A percentile compares a stretch with the other conserved stretches of the same genome.
Evolutionary conservation across 2,113 vertebrate species (phyloP).

Genomic region (Pterophyllum scalare): DNA sequence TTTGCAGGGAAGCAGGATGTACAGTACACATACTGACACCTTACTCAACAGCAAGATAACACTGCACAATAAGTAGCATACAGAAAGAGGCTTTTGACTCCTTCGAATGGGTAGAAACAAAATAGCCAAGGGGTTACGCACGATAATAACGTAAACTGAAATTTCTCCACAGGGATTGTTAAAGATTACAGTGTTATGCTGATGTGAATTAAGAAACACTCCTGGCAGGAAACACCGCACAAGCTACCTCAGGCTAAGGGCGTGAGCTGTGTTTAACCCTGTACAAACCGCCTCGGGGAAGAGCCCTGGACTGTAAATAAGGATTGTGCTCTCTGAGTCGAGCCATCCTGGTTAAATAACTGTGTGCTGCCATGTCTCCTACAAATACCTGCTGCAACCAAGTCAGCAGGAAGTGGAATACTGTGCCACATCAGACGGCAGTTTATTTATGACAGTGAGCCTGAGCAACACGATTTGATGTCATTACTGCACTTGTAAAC

Average conservation of each 20-base stretch:
- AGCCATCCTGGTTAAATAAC: constrained; percentile 52
- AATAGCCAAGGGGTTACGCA: not conserved
- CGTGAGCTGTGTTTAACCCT: constrained; percentile 41
- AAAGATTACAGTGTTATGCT: constrained; percentile 36
- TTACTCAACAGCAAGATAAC: not conserved
- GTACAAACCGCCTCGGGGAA: constrained; percentile 1
- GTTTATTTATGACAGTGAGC: constrained; percentile 29
- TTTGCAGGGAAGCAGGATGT: not conserved
- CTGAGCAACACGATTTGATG: constrained; percentile 3
- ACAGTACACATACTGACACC: not conserved
- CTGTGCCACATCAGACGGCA: not conserved
- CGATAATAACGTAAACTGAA: not conserved
- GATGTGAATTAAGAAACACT: constrained; percentile 20
- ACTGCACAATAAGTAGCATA: not conserved
- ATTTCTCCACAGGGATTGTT: constrained; percentile 14
- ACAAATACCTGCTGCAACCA: constrained; percentile 54
- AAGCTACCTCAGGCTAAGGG: not conserved
- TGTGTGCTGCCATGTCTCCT: constrained; percentile 22
- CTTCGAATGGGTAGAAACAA: not conserved
- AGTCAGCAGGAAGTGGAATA: constrained; percentile 17
- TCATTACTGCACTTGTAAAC: constrained; percentile 19
- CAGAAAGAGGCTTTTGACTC: not conserved
- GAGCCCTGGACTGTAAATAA: constrained; percentile 58
- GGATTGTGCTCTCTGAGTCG: constrained; percentile 60
- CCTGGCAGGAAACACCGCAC: not conserved